phyloP scores from a whole-genome alignment of 2,113 vertebrate genomes.

The Rhabdomys dilectus region DNA sequence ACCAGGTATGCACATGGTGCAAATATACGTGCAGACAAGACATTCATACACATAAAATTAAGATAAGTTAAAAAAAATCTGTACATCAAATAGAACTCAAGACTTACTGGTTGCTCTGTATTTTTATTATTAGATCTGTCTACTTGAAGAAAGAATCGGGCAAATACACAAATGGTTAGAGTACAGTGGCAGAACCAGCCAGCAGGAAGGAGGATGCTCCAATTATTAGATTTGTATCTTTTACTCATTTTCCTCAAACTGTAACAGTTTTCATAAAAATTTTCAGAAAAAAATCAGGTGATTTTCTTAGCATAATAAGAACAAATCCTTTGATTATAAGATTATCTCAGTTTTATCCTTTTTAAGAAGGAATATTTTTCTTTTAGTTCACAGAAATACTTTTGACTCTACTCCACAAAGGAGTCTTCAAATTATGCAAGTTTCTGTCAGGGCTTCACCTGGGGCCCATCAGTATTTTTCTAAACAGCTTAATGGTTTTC shows the following conservation, averaged over 20 bases:
- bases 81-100: slow-evolving; percentile 10
- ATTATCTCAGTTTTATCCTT: not conserved
- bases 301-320: not conserved
- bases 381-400: not conserved
- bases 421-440: slow-evolving; percentile 28
- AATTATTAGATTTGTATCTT: not conserved
- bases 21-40: not conserved
- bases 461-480: not conserved
- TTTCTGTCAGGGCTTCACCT: not conserved
- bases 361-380: not conserved
- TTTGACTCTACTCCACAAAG: not conserved
- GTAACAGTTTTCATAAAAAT: not conserved
- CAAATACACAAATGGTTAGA: not conserved
- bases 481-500: slow-evolving; percentile 29
- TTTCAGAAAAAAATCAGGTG: not conserved
- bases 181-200: not conserved
- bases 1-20: not conserved
- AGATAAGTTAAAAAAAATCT: not conserved
- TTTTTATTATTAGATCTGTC: slow-evolving; percentile 40
- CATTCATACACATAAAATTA: not conserved
- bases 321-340: not conserved
- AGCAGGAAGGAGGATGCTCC: not conserved
- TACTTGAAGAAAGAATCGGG: not conserved
- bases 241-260: not conserved
- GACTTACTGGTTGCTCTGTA: not conserved